Base-by-base conservation (phyloP, 2,888 invertebrate genomes). In the Phymatocera aterrima region DNA sequence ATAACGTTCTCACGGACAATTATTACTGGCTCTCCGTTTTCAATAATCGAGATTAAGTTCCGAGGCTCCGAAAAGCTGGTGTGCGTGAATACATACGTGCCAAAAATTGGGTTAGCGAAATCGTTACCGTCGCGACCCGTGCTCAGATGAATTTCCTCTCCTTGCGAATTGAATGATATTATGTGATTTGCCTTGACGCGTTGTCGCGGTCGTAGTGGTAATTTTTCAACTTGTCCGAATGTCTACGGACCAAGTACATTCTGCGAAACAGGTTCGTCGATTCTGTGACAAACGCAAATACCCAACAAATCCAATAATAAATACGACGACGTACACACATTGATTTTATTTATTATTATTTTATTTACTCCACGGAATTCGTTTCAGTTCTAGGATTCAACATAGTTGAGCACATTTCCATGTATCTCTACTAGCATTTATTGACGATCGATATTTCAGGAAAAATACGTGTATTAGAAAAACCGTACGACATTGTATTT, bases 81-180 rank as follows among this genome's bases (percentile, higher is more conserved):
- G 1, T 37, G 18, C 37, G n/a, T n/a, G n/a, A n/a, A 64, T n/a
- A 64, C 37, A 34, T 64, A 64, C 61, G 61, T 8, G 37, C 18
- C 18, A 37, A 34, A 64, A 64, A 64, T 64, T 64, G 37, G 61
- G 37, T 64, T 64, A 64, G 18, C 61, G 3, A 21, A 18, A 64
- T 64, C 28, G n/a, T n/a, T 24, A 15, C 15, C 15, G 28, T 8
- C 18, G 37, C 37, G 60, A 31, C 10, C 8, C 60, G 43, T 43
- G 18, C 37, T 46, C 15, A 24, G 28, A 64, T 40, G 2, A 18
- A 37, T 64, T 34, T 64, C 37, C 3, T 12, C 28, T 57, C 4
- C 4, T 15, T 28, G 28, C 57, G 40, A 40, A 34, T 34, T n/a
- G 12, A 57, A 37, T 37, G 34, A 37, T 64, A 34, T 34, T n/a